Evolutionary conservation across 2,797 vertebrate species (phyloP).

Genomic region (Micropoecilia bifurca): DNA sequence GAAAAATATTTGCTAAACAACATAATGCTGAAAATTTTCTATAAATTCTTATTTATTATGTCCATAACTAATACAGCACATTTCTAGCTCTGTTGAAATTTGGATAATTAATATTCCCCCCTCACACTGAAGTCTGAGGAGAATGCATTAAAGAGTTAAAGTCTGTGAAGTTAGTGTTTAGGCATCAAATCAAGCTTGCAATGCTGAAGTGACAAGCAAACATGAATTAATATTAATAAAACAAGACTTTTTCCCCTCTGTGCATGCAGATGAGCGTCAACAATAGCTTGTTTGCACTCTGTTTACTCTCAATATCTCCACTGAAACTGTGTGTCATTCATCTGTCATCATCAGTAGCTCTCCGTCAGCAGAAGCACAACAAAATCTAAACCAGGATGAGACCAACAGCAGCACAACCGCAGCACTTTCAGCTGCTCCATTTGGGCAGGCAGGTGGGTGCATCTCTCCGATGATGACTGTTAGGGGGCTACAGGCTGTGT

Average conservation of each 20-base stretch:
- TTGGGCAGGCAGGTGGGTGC: slow-evolving; percentile 57
- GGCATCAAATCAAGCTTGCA: slow-evolving; percentile 38
- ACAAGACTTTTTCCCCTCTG: slow-evolving; percentile 30
- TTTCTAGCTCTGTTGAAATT: not conserved
- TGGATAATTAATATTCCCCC: not conserved
- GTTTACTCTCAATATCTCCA: slow-evolving; percentile 33
- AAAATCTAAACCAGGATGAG: slow-evolving; percentile 32
- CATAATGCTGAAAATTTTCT: not conserved
- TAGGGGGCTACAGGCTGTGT: slow-evolving; percentile 67
- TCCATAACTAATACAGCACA: not conserved
- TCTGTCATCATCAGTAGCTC: slow-evolving; percentile 43
- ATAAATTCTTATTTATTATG: not conserved
- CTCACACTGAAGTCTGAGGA: not conserved
- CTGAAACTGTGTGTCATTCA: slow-evolving; percentile 41
- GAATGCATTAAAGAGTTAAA: slow-evolving; percentile 7
- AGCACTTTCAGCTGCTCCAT: slow-evolving; percentile 33
- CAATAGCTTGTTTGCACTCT: slow-evolving; percentile 31
- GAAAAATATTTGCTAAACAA: not conserved
- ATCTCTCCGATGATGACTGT: slow-evolving; percentile 50
- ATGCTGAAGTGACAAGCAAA: slow-evolving; percentile 55
- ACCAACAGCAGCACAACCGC: slow-evolving; percentile 11
- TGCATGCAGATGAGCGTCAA: slow-evolving; percentile 39
- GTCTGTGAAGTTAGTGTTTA: slow-evolving; percentile 18
- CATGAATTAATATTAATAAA: slow-evolving; percentile 57
- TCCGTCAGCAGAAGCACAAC: slow-evolving; percentile 40